Percentiles rank a stretch among this genome's conserved stretches.
Evolutionary conservation across 2,113 vertebrate genomes (phyloP).

Genomic region (Ictalurus furcatus): DNA sequence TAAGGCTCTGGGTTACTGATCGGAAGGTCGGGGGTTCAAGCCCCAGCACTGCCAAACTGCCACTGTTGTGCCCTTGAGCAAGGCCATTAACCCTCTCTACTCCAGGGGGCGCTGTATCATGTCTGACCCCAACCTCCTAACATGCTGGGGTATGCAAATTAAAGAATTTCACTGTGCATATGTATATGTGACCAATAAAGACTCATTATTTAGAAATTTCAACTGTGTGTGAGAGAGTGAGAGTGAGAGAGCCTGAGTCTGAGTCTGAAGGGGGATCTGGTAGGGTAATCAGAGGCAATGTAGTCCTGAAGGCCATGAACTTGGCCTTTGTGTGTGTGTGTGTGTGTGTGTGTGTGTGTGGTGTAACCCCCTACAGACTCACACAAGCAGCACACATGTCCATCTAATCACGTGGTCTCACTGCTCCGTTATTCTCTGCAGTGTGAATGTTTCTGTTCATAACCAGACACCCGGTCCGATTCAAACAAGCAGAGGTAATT

Average conservation of each 20-base stretch:
- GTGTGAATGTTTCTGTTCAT: background rate
- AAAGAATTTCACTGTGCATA: no score
- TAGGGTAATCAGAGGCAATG: conserved; percentile 27
- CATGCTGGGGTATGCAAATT: no score
- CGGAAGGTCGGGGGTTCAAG: no score
- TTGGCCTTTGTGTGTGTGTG: conserved; percentile 51
- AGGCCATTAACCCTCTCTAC: no score
- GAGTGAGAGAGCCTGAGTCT: background rate
- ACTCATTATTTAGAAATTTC: background rate
- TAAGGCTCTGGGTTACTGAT: no score
- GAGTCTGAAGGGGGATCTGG: background rate
- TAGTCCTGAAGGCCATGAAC: conserved; percentile 55
- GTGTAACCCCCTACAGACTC: no score
- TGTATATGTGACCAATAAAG: no score
- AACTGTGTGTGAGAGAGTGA: background rate
- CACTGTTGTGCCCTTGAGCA: no score
- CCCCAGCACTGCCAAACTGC: no score
- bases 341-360: conserved; percentile 18
- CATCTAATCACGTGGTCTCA: background rate
- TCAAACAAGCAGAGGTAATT: background rate
- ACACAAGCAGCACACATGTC: background rate
- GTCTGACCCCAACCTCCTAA: no score
- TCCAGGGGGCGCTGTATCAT: no score
- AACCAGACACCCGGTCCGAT: background rate
- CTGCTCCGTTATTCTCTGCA: background rate